Base-by-base conservation (phyloP, 2,888 invertebrate species). In the Cheilosia scutellata region DNA sequence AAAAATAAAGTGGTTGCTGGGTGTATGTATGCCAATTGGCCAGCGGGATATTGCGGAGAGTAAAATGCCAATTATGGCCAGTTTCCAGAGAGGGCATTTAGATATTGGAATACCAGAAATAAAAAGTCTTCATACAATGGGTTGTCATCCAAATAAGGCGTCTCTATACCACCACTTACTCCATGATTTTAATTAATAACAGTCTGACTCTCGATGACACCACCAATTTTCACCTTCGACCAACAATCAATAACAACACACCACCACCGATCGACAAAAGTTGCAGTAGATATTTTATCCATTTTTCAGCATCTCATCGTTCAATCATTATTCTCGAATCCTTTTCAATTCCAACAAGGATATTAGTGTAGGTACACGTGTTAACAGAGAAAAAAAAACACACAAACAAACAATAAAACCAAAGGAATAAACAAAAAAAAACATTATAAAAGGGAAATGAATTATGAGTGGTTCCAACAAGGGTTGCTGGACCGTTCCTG, bases 331-430 rank as follows among this genome's bases (percentile, higher is more conserved):
- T 33, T 44, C 63, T 74, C 63, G 20, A 20, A 42, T 84, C 60
- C 60, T 58, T 75, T 76, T 71, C 70, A 75, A 72, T 82, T 75
- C 58, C 76, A 82, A 82, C 68, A 72, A 71, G 76, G 82, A 84
- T 84, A 84, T 86, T 72, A 72, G 57, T 63, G n/a, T 13, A 2
- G 33, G 44, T 44, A 77, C 82, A 86, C 82, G 86, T 86, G 86
- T 77, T 86, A 86, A 77, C 76, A 62, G 33, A 25, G 20, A 80
- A 60, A 55, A 63, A 63, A 57, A 40, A 63, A 33, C 51, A 77
- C 55, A 76, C 60, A n/a, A n/a, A 66, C 40, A 63, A 70, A 74
- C 68, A 66, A 72, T 65, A 58, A 60, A 58, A 44, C 9, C 7
- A 20, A 37, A 37, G 37, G 4, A 37, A 37, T 7, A 33, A 29